Evolutionary conservation across 2,113 vertebrate genomes (phyloP), one percentile per base, ranked within the genome.

Genomic region (Eidolon helvum): DNA sequence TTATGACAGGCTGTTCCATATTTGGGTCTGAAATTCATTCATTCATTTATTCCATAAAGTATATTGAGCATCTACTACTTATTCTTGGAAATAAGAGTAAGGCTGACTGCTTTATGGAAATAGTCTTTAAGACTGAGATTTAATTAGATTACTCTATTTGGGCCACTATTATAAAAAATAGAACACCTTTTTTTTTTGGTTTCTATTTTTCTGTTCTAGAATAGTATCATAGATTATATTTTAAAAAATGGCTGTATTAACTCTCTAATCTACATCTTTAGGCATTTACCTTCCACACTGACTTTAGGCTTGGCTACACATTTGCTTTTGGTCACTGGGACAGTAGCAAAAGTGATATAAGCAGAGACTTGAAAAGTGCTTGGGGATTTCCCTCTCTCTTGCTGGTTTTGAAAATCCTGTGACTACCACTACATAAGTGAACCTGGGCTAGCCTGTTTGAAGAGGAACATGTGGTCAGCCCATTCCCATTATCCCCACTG

Each of bases 51-150:
- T 89, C 35, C 4, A 75, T 6, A 95, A 75, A 87, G 8, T 78
- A 96, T 38, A 21, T 93, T 91, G 21, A 95, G 7, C 71, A 90
- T 92, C 50, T 91, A 85, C 3, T 90, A 75, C 45, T 10, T 35
- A 87, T 26, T 95, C 22, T 66, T 82, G 89, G 61, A 92, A 94
- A 79, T 90, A 94, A 72, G 28, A 89, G 21, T 75, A 53, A 66
- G 43, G 40, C n/a, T 9, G 28, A 87, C 40, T 83, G 45, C 26
- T 79, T 85, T 28, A 80, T 26, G n/a, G 66, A 93, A 89, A 91
- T 96, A 72, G 26, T 71, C 24, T 80, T 96, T 71, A 93, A 85
- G 59, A 57, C 26, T 79, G 30, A 78, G 43, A 85, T 75, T 79
- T 88, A 96, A 93, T 69, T 79, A 77, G 11, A 72, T 53, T 79